phyloP scores from a whole-genome alignment of 2,888 invertebrate species.

The Nasonia oneida region DNA sequence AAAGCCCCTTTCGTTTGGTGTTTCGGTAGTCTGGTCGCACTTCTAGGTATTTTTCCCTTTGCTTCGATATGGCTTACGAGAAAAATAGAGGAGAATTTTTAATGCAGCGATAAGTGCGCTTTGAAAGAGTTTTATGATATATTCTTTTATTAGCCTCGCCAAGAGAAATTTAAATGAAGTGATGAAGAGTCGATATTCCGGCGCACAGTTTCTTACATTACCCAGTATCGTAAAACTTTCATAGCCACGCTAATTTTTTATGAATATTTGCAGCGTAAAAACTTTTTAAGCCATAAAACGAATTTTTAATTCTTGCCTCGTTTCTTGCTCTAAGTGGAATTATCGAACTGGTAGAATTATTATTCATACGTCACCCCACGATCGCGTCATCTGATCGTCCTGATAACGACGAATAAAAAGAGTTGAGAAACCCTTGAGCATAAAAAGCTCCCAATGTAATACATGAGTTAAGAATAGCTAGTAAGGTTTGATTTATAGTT shows the following conservation, averaged over 20 bases:
- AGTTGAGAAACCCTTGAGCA: background rate
- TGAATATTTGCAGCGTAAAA: constrained; percentile 48
- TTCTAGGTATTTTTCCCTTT: too few species aligned
- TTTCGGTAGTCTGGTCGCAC: constrained; percentile 28
- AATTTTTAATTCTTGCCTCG: constrained; percentile 35
- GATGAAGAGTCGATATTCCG: too few species aligned
- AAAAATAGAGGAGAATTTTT: too few species aligned
- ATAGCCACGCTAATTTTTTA: constrained; percentile 49
- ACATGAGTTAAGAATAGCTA: too few species aligned
- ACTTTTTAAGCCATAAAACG: constrained; percentile 39
- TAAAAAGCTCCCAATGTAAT: too few species aligned
- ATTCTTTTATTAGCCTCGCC: constrained; percentile 18
- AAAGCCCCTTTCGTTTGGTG: constrained; percentile 36
- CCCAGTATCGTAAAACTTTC: constrained; percentile 47
- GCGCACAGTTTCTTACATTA: background rate
- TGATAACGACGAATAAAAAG: background rate
- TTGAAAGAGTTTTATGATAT: background rate
- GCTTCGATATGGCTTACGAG: too few species aligned
- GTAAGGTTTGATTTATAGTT: too few species aligned
- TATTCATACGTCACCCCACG: background rate
- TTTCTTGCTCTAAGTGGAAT: constrained; percentile 9
- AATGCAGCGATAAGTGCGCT: too few species aligned
- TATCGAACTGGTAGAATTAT: constrained; percentile 26
- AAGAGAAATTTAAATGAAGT: constrained; percentile 45
- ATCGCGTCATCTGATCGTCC: constrained; percentile 20